Percentiles rank a stretch among this genome's conserved stretches.
These are phyloP conservation scores for Callipepla squamata DNA, from an alignment of 2,113 vertebrate species.

Conservation along the genomic window DNA sequence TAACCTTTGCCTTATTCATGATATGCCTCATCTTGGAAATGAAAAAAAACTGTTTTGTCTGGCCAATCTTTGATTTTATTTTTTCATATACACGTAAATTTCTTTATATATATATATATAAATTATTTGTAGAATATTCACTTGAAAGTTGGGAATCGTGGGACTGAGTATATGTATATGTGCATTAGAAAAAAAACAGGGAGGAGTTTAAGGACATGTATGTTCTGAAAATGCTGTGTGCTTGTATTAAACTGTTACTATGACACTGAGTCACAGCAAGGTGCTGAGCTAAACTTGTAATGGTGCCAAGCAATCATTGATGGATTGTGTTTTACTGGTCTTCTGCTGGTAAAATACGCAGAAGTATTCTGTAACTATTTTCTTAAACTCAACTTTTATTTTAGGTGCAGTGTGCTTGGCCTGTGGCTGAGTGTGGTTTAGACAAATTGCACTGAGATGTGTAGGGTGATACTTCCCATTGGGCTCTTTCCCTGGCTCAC, in stretches of 20 bases:
- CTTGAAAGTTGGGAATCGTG: background rate
- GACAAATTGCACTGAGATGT: background rate
- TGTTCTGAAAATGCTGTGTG: background rate
- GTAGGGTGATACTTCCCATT: background rate
- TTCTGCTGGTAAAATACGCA: background rate
- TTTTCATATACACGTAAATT: background rate
- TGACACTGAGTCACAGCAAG: slow-evolving; percentile 7
- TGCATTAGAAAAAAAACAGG: background rate
- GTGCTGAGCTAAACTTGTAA: slow-evolving; percentile 27
- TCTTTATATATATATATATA: rapidly evolving
- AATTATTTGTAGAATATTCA: background rate
- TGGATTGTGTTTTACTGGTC: too few relatives aligned
- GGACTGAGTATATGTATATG: background rate
- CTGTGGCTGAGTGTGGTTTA: background rate
- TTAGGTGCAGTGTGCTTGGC: rapidly evolving
- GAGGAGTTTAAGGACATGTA: background rate
- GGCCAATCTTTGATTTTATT: background rate
- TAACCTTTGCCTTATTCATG: background rate
- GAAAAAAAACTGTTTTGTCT: background rate
- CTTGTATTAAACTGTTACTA: slow-evolving; percentile 3
- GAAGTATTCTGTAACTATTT: background rate
- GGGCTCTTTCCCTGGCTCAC: rapidly evolving
- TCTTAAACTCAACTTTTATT: background rate
- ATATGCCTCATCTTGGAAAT: background rate
- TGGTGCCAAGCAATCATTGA: background rate